Base-by-base conservation (phyloP, 2,888 invertebrate genomes). In the Synergus gifuensis region DNA sequence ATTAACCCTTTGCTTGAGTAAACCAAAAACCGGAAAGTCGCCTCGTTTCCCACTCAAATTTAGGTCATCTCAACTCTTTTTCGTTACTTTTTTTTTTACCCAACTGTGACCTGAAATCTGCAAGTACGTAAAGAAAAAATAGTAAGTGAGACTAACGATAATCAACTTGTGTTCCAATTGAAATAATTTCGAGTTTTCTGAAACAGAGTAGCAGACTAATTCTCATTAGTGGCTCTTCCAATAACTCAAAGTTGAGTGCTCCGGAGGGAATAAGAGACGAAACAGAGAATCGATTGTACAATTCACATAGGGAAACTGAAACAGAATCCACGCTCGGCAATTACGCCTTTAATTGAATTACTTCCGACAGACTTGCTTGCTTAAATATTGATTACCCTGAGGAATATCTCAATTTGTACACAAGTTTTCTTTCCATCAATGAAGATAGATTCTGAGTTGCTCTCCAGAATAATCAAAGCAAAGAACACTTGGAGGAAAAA, bases 11-110 rank as follows among this genome's bases (percentile, higher is more conserved):
- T 28, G 14, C 36, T 36, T 28, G n/a, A 73, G 73, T 69, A 18
- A 69, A 69, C 69, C 69, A 69, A 69, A 69, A 69, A 66, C 66
- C 69, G 44, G 66, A 69, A 69, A 69, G 44, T 69, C 69, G 28
- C 49, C 44, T 49, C 46, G 9, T 69, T 67, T 69, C 69, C 69
- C 14, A 22, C 16, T 69, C 14, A 69, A 69, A 69, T 69, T 14
- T 46, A 69, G 49, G 69, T 69, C 69, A 46, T 49, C 46, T 49
- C n/a, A 54, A 54, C 54, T 54, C 8, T 8, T 8, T 54, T n/a
- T 54, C 9, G 3, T 28, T 1, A 28, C 14, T 16, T 36, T 63
- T 44, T n/a, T n/a, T 18, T 66, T 66, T 2, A 8, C 28, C 36
- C 40, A 40, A 40, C 64, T 64, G 28, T 40, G 64, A 36, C 40